Percentiles rank a stretch among this genome's conserved stretches.
phyloP scores from a whole-genome alignment of 2,113 vertebrate species.

The Hemichromis elongatus region DNA sequence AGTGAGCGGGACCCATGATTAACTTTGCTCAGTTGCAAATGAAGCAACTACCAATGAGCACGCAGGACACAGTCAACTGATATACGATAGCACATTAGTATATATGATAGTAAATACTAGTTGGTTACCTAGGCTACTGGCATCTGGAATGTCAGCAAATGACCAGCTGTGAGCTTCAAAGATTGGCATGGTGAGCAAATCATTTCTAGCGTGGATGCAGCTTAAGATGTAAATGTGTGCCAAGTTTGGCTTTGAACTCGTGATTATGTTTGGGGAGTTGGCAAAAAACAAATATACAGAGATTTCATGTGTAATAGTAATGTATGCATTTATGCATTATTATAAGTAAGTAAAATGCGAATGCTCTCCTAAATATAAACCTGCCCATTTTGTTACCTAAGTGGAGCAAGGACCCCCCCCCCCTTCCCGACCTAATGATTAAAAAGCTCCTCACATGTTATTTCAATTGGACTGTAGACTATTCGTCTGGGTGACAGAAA shows the following conservation, averaged over 20 bases:
- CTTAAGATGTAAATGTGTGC: neutral
- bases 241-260: neutral
- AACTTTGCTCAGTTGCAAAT: neutral
- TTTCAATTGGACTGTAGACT: constrained; percentile 52
- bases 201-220: neutral
- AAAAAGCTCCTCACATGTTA: constrained; percentile 53
- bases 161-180: neutral
- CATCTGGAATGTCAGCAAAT: neutral
- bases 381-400: neutral
- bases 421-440: constrained; percentile 57
- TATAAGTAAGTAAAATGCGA: neutral
- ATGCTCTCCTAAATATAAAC: neutral
- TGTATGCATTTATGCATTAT: neutral
- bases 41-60: neutral
- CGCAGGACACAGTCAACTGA: neutral
- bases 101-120: neutral
- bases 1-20: neutral
- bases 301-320: neutral
- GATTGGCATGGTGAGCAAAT: neutral
- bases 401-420: neutral
- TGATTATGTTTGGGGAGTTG: neutral
- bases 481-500: constrained; percentile 62
- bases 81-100: neutral
- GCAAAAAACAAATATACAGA: neutral
- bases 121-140: neutral